These are phyloP conservation scores for Cheilosia vernalis DNA, from an alignment of 2,888 invertebrate genomes.

Conservation along the genomic window DNA sequence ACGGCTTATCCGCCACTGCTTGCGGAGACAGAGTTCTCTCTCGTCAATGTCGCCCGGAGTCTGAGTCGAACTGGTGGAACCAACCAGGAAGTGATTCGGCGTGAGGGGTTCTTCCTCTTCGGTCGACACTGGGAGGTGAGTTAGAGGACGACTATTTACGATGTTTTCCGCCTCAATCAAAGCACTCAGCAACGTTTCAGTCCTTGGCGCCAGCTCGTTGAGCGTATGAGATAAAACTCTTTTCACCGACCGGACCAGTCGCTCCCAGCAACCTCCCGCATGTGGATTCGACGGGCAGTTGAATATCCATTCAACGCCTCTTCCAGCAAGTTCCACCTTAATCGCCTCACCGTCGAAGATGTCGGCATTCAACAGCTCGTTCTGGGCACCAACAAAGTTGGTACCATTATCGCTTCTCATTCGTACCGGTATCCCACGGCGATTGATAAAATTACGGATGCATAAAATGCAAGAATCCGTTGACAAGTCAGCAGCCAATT, in stretches of 20 bases:
- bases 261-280: slow-evolving; percentile 7
- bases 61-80: background rate
- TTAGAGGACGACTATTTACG: slow-evolving; percentile 15
- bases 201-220: background rate
- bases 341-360: slow-evolving; percentile 3
- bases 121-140: background rate
- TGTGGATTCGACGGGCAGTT: slow-evolving; percentile 18
- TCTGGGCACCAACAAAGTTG: slow-evolving; percentile 54
- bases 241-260: slow-evolving; percentile 11
- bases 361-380: slow-evolving; percentile 4
- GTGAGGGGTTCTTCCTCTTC: slow-evolving; percentile 28
- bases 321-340: background rate
- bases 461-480: slow-evolving; percentile 58
- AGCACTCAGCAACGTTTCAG: slow-evolving; percentile 12
- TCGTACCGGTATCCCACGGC: slow-evolving; percentile 39
- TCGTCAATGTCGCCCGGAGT: background rate
- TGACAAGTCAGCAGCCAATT: slow-evolving; percentile 34
- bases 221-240: background rate
- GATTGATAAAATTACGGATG: slow-evolving; percentile 39
- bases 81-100: slow-evolving; percentile 21
- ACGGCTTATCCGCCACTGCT: slow-evolving; percentile 11
- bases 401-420: slow-evolving; percentile 59
- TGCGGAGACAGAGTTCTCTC: background rate
- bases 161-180: slow-evolving; percentile 16
- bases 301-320: slow-evolving; percentile 17